A percentile compares a stretch with the other conserved stretches of the same genome.
Conservation (phyloP, 2,888 invertebrate genomes). For the Oxystoma pomonae region DNA sequence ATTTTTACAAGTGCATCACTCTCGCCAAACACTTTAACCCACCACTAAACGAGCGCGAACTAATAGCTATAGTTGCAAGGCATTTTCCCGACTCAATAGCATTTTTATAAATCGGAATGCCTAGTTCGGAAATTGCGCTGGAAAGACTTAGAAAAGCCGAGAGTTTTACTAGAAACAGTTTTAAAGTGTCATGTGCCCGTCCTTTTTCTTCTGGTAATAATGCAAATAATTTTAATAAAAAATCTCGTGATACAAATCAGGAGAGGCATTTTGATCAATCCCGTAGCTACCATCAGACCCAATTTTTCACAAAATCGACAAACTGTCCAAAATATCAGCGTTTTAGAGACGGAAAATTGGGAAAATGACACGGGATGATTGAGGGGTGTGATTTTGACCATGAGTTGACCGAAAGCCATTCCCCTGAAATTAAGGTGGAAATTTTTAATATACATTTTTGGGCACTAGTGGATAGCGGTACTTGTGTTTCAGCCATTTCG, state of each 20-base stretch:
- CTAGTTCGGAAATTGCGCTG: background rate
- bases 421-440: background rate
- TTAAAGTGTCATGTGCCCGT: too few species aligned
- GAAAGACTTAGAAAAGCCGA: background rate
- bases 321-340: too few species aligned
- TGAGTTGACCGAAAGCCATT: background rate
- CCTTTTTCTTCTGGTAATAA: background rate
- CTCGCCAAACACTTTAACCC: slow-evolving; percentile 3
- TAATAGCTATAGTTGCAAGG: background rate
- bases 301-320: background rate
- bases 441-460: slow-evolving; percentile 8
- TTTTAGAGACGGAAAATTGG: background rate
- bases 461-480: slow-evolving; percentile 15
- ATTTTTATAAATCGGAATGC: background rate
- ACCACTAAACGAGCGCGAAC: background rate
- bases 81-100: slow-evolving; percentile 2
- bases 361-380: background rate
- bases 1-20: background rate
- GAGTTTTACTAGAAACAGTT: background rate
- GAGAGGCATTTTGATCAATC: background rate
- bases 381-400: background rate
- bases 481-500: slow-evolving; percentile 9
- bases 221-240: background rate
- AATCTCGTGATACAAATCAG: background rate
- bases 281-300: too few species aligned